Percentiles rank a stretch among this genome's conserved stretches.
Evolutionary conservation across 2,888 invertebrate species (phyloP).

Genomic region (Aricia artaxerxes): DNA sequence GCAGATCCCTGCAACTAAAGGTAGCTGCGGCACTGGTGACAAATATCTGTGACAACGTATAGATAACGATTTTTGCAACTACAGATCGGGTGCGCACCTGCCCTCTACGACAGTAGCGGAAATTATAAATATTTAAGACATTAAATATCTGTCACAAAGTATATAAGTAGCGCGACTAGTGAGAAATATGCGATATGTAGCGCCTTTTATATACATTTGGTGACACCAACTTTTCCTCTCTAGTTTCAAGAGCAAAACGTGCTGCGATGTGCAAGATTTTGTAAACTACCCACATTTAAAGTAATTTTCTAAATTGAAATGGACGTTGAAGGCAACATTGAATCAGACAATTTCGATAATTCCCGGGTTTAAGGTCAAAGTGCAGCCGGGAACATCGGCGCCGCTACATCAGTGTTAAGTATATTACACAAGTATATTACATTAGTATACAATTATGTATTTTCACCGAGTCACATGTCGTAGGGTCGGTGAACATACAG

Average conservation of each 20-base stretch:
- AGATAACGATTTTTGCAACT: no score
- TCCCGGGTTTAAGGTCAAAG: background rate
- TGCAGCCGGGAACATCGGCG: background rate
- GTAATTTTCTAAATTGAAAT: background rate
- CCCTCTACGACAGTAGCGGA: no score
- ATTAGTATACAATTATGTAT: constrained; percentile 14
- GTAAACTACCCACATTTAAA: background rate
- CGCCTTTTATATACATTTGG: background rate
- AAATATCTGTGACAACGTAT: no score
- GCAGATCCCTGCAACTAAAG: background rate
- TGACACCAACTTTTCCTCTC: no score
- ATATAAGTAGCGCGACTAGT: no score
- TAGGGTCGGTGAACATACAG: background rate
- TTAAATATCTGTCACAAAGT: background rate
- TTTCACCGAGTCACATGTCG: background rate
- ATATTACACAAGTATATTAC: background rate
- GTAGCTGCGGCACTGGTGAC: background rate
- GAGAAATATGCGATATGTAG: background rate
- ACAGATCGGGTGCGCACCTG: no score
- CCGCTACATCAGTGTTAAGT: background rate
- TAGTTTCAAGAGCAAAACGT: background rate
- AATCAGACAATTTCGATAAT: background rate
- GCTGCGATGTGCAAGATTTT: background rate
- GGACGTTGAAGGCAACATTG: background rate
- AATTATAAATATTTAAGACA: no score